A percentile compares a stretch with the other conserved stretches of the same genome.
Evolutionary conservation across 2,113 vertebrate species (phyloP).

Genomic region (Mesocricetus auratus): DNA sequence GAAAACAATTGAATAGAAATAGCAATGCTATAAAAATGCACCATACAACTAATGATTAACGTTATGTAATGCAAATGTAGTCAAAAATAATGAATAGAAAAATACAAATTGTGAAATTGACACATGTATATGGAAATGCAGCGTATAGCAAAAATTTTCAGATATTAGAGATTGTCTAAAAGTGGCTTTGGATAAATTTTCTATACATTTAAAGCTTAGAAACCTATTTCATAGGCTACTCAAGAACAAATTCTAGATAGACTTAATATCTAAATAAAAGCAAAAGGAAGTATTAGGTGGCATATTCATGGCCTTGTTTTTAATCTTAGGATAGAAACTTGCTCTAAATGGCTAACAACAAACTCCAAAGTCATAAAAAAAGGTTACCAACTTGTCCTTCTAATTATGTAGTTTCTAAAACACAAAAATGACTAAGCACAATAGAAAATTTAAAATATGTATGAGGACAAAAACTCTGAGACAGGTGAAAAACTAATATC

Average conservation of each 20-base stretch:
- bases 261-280: not conserved
- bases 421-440: not conserved
- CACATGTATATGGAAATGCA: not conserved
- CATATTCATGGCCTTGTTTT: not conserved
- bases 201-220: not conserved
- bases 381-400: too few species aligned
- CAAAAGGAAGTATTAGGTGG: not conserved
- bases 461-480: not conserved
- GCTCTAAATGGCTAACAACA: not conserved
- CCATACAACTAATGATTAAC: constrained; percentile 5
- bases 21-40: not conserved
- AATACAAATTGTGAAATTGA: not conserved
- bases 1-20: constrained; percentile 19
- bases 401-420: not conserved
- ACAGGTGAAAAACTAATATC: not conserved
- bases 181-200: not conserved
- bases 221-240: not conserved
- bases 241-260: constrained; percentile 8
- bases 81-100: constrained; percentile 3
- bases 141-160: not conserved
- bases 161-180: not conserved
- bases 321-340: not conserved
- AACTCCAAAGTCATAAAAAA: not conserved
- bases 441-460: not conserved
- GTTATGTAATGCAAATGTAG: not conserved